These are phyloP conservation scores for Himantopus leucocephalus DNA, from an alignment of 2,113 vertebrate genomes.

Conservation along the genomic window DNA sequence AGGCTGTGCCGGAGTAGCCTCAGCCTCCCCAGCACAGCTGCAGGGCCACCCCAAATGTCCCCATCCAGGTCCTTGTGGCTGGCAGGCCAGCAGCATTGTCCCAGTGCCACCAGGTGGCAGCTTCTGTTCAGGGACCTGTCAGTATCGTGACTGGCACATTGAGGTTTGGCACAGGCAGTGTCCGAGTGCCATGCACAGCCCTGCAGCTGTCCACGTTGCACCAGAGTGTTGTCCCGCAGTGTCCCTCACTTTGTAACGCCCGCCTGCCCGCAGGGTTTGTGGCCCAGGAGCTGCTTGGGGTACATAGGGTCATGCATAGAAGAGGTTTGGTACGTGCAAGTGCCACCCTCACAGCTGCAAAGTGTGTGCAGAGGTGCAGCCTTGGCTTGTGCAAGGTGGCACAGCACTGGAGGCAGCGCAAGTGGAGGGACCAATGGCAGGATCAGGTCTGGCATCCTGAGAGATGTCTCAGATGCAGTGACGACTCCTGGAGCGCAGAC, in stretches of 20 bases:
- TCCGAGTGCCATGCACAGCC: background rate
- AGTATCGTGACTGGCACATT: background rate
- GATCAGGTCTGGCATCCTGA: background rate
- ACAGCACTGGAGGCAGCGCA: background rate
- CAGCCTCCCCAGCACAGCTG: background rate
- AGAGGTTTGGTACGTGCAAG: background rate
- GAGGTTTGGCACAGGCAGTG: background rate
- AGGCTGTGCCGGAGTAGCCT: fast-evolving
- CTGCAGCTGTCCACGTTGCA: background rate
- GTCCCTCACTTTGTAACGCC: background rate
- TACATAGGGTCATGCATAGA: fast-evolving
- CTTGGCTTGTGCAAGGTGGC: background rate
- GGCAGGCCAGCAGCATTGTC: background rate
- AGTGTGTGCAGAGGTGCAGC: background rate
- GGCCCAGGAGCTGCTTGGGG: background rate
- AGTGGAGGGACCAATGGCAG: fast-evolving
- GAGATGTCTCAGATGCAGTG: background rate
- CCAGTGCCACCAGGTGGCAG: constrained; percentile 43
- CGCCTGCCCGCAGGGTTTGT: fast-evolving
- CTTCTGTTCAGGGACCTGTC: background rate
- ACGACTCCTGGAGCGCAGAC: fast-evolving
- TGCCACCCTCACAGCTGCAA: background rate
- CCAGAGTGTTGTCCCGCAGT: fast-evolving
- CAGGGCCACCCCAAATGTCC: background rate
- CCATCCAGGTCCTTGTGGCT: background rate